Base-by-base conservation (phyloP, 1,140 invertebrate species). In the Pseudomyrmex concolor region DNA sequence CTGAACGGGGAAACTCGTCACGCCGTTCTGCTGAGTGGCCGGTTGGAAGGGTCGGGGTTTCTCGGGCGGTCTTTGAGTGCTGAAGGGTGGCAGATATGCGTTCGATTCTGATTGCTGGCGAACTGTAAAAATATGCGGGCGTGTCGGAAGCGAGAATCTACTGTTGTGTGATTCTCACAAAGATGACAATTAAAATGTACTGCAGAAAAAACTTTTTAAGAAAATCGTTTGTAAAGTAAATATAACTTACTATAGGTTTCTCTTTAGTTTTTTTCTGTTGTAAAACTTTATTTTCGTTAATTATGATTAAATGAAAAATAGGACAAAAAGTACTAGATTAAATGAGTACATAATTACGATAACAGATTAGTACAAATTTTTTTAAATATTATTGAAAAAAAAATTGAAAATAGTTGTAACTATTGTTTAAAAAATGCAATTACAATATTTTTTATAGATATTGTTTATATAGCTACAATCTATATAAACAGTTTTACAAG, bases 1-100 rank as follows among this genome's bases (percentile, higher is more conserved):
- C 78, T 91, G 89, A 63, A 90, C 89, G 48, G 88, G 89, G 66
- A 90, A 92, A 68, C 66, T 80, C 2, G 90, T 91, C 9, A 92
- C 88, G 43, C 93, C 92, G 71, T 93, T 94, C 57, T 90, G 78
- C n/a, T 84, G 86, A 62, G 91, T 89, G 8, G 60, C 48, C 45
- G 95, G 94, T 88, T 96, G 95, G 90, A 97, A 96, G 0, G 96
- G 96, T 74, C 96, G 94, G 8, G 96, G 96, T 86, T 94, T 95
- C 77, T 96, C 95, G 2, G 96, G 96, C 76, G 96, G 96, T 19
- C 95, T 94, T 85, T 95, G 95, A 5, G 95, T 95, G 70, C 91
- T 94, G 81, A 92, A 94, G 50, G 95, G 95, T 1, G 95, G 95
- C 25, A 96, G 90, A 68, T 96, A 96, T 22, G 93, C 94, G 45